Conservation (phyloP, 2,113 vertebrate species). For the Xyrauchen texanus region DNA sequence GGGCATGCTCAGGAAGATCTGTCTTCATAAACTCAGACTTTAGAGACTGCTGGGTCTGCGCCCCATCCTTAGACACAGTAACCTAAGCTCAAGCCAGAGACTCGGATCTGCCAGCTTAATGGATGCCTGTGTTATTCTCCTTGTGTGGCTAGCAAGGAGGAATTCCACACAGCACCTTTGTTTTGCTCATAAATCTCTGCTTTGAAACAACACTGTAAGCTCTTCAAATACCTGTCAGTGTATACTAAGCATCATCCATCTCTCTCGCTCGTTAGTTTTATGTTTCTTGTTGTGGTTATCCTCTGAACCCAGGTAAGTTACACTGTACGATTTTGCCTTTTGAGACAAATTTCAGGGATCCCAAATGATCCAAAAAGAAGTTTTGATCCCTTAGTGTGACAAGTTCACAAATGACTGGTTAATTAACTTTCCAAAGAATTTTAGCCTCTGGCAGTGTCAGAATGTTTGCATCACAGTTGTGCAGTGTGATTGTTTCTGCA, state of each 20-base stretch:
- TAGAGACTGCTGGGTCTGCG: constrained; percentile 20
- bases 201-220: constrained; percentile 40
- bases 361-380: too few species aligned
- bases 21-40: constrained; percentile 38
- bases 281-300: constrained; percentile 10
- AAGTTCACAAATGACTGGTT: too few species aligned
- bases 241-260: constrained; percentile 11
- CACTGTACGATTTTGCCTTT: neutral
- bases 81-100: neutral
- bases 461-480: too few species aligned
- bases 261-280: constrained; percentile 1
- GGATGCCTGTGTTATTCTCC: constrained; percentile 56
- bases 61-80: constrained; percentile 13
- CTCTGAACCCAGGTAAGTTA: neutral
- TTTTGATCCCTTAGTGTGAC: too few species aligned
- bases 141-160: constrained; percentile 47
- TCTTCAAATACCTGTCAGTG: constrained; percentile 23
- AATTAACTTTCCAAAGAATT: too few species aligned
- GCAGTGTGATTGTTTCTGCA: too few species aligned
- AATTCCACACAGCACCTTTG: constrained; percentile 59
- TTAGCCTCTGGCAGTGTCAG: too few species aligned
- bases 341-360: too few species aligned
- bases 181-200: constrained; percentile 37
- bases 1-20: constrained; percentile 44
- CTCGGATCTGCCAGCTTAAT: constrained; percentile 13